Conservation (phyloP, 2,888 invertebrate species). For the Sminthurinus aureus region DNA sequence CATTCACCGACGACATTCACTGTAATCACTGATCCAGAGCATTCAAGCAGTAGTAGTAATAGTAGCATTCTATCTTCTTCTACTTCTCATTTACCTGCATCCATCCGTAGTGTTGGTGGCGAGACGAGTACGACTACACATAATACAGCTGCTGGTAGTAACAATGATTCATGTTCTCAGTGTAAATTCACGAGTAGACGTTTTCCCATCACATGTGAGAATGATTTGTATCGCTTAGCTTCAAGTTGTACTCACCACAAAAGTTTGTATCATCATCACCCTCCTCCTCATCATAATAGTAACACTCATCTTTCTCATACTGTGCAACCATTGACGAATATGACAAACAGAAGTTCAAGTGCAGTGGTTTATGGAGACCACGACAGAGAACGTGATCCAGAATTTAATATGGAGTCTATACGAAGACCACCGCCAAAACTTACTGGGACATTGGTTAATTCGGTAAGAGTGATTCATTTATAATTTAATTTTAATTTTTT, state of each 20-base stretch:
- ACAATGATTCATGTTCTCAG: slow-evolving; percentile 29
- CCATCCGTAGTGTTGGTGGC: slow-evolving; percentile 10
- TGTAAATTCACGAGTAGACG: slow-evolving; percentile 37
- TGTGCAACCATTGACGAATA: neutral
- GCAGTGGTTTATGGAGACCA: slow-evolving; percentile 30
- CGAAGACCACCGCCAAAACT: slow-evolving; percentile 39
- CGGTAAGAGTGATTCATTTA: too few relatives aligned
- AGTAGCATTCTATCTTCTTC: too few relatives aligned
- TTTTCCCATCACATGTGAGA: slow-evolving; percentile 45
- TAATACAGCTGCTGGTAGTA: neutral
- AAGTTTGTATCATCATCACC: slow-evolving; percentile 10
- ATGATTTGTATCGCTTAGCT: slow-evolving; percentile 39
- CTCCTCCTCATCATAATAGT: slow-evolving; percentile 12
- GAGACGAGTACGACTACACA: neutral
- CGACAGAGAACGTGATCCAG: slow-evolving; percentile 3
- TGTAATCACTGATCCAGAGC: slow-evolving; percentile 25
- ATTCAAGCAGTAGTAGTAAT: too few relatives aligned
- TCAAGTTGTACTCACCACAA: slow-evolving; percentile 42
- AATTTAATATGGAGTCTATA: slow-evolving; percentile 22
- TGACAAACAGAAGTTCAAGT: slow-evolving; percentile 42
- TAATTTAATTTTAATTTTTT: too few relatives aligned
- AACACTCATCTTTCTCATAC: too few relatives aligned
- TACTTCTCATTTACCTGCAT: slow-evolving; percentile 19
- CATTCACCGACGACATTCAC: slow-evolving; percentile 32
- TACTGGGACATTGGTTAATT: slow-evolving; percentile 33